A percentile compares a stretch with the other conserved stretches of the same genome.
These are phyloP conservation scores for Apogon hyalosoma DNA, from an alignment of 2,797 vertebrate genomes.

Conservation along the genomic window DNA sequence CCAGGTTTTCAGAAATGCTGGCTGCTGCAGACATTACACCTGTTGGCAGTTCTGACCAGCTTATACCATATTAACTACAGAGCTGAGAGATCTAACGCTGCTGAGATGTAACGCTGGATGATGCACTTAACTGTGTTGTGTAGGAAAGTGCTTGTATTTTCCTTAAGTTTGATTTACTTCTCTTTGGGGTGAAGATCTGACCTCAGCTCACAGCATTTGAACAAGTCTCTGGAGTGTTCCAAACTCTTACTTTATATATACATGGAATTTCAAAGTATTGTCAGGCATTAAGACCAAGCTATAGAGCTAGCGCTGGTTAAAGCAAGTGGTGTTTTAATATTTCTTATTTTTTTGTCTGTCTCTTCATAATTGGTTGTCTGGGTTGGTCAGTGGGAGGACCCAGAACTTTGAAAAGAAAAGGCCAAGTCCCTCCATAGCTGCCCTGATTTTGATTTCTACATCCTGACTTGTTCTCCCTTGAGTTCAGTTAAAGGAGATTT, in stretches of 20 bases:
- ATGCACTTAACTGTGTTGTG: background rate
- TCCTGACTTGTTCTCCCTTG: no score
- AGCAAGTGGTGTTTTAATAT: no score
- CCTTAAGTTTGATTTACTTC: background rate
- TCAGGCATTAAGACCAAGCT: background rate
- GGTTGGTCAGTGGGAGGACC: no score
- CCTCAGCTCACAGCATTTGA: background rate
- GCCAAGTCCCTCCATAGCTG: no score
- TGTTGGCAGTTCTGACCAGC: background rate
- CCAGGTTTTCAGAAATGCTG: background rate
- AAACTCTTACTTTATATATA: background rate
- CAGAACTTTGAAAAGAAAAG: no score
- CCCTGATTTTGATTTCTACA: no score
- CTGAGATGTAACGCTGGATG: background rate
- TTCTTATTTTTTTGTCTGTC: no score
- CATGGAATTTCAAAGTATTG: background rate
- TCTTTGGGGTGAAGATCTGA: background rate
- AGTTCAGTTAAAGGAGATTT: constrained; percentile 1
- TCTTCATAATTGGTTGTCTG: no score
- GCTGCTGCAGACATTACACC: constrained; percentile 6
- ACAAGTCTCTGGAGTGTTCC: background rate
- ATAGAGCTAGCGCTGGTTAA: no score
- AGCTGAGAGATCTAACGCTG: constrained; percentile 6
- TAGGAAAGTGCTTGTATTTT: background rate
- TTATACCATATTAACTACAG: background rate